A percentile compares a stretch with the other conserved stretches of the same genome.
These are phyloP conservation scores for Micromussa lordhowensis DNA, from an alignment of 92 coral and sea anemone species.

Conservation along the genomic window DNA sequence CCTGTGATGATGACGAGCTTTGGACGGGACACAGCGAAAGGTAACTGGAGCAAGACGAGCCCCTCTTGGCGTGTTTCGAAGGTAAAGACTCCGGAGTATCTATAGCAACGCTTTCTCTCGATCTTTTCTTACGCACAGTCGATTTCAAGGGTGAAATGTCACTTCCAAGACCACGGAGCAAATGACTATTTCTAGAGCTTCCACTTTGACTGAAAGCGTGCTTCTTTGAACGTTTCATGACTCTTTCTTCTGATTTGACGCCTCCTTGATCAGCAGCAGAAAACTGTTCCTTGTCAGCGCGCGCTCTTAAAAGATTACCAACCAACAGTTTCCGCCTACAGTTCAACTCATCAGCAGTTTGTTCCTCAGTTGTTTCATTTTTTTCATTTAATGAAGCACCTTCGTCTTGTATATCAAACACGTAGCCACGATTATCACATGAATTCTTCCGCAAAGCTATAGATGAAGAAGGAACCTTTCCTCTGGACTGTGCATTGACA, in stretches of 20 bases:
- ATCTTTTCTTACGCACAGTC: not conserved
- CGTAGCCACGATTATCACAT: not conserved
- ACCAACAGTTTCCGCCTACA: not conserved
- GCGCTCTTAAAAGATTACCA: too few relatives aligned
- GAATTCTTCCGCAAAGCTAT: not conserved
- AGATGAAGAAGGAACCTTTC: not conserved
- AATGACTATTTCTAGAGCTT: not conserved
- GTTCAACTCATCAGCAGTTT: not conserved
- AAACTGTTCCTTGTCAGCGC: not conserved
- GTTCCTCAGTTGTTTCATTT: not conserved
- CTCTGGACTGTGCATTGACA: not conserved
- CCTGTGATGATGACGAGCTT: not conserved
- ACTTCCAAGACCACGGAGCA: not conserved
- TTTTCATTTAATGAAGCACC: not conserved
- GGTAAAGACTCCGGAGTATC: constrained; percentile 25
- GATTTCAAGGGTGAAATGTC: not conserved
- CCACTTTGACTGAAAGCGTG: not conserved
- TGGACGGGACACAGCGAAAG: not conserved
- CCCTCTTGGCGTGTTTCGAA: constrained; percentile 21
- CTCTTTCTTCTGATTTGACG: not conserved
- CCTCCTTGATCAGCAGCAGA: not conserved
- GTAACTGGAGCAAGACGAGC: not conserved
- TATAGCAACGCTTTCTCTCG: constrained; percentile 21
- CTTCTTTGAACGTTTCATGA: not conserved
- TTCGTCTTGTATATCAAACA: not conserved